These are phyloP conservation scores for Parnassius orleans DNA, from an alignment of 2,888 invertebrate species.

Conservation along the genomic window DNA sequence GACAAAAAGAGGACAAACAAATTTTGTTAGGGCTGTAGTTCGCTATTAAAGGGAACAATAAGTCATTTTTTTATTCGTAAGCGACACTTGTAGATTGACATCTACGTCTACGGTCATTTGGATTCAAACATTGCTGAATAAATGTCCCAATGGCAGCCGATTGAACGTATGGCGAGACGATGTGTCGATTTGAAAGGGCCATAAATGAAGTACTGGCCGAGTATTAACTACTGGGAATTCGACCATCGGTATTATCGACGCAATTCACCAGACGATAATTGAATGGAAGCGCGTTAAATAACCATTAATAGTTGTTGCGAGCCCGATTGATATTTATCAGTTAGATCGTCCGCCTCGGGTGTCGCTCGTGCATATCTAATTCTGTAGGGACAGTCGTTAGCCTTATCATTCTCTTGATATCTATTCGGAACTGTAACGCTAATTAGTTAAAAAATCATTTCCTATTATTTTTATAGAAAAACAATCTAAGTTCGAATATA, in stretches of 20 bases:
- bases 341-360: constrained; percentile 39
- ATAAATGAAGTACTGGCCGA: constrained; percentile 61
- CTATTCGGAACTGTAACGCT: background rate
- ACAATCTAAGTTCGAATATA: no score
- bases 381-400: constrained; percentile 16
- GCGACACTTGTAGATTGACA: constrained; percentile 51
- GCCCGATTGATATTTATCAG: constrained; percentile 61
- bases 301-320: constrained; percentile 68
- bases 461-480: no score
- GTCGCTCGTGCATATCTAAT: constrained; percentile 43
- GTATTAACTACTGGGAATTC: constrained; percentile 57
- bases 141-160: constrained; percentile 50
- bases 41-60: constrained; percentile 46
- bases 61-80: constrained; percentile 47
- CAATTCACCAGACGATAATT: constrained; percentile 70
- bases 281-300: constrained; percentile 71
- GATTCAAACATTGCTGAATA: constrained; percentile 60
- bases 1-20: no score
- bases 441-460: no score
- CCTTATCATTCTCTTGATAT: background rate
- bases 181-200: constrained; percentile 47
- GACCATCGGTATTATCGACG: constrained; percentile 64
- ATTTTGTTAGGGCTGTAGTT: constrained; percentile 35
- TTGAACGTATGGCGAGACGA: constrained; percentile 53
- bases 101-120: constrained; percentile 57